Percentiles rank a stretch among this genome's conserved stretches.
phyloP scores from a whole-genome alignment of 1,140 invertebrate genomes.

The Leptopilina boulardi region DNA sequence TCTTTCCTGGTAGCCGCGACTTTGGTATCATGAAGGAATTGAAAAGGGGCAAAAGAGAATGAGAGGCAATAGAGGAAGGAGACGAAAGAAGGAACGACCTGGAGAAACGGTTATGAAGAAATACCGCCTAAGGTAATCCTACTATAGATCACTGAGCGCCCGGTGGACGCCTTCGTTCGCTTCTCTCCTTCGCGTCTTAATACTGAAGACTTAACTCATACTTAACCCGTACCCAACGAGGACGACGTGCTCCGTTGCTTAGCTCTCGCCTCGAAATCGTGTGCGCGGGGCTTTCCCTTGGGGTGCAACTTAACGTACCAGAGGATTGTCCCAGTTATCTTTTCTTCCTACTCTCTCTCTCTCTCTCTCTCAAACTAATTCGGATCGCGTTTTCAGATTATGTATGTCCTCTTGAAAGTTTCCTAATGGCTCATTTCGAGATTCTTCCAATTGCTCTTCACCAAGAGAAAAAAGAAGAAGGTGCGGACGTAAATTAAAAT shows the following conservation, averaged over 20 bases:
- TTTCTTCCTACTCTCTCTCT: conserved; percentile 16
- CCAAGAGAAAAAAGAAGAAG: too few relatives aligned
- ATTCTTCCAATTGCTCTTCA: neutral
- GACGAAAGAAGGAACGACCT: conserved; percentile 60
- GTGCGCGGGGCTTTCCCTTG: neutral
- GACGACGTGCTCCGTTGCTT: conserved; percentile 49
- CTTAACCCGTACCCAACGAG: conserved; percentile 58
- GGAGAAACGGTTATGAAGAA: conserved; percentile 73
- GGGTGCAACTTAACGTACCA: neutral
- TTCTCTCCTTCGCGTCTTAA: conserved; percentile 57
- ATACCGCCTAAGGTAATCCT: conserved; percentile 73
- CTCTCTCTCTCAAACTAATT: conserved; percentile 15
- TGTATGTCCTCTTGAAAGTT: neutral
- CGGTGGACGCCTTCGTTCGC: conserved; percentile 57
- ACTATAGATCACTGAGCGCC: conserved; percentile 72
- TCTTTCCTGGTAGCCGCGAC: conserved; percentile 43
- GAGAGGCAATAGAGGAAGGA: too few relatives aligned
- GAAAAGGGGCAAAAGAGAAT: conserved; percentile 40
- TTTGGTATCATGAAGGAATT: conserved; percentile 46
- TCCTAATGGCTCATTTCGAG: conserved; percentile 2
- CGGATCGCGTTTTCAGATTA: conserved; percentile 13
- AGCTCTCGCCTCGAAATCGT: conserved; percentile 47
- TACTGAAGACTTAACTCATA: conserved; percentile 59
- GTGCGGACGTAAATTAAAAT: too few relatives aligned
- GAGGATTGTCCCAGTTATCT: conserved; percentile 30